These are phyloP conservation scores for Mallotus villosus DNA, from an alignment of 2,797 vertebrate species.

Conservation along the genomic window DNA sequence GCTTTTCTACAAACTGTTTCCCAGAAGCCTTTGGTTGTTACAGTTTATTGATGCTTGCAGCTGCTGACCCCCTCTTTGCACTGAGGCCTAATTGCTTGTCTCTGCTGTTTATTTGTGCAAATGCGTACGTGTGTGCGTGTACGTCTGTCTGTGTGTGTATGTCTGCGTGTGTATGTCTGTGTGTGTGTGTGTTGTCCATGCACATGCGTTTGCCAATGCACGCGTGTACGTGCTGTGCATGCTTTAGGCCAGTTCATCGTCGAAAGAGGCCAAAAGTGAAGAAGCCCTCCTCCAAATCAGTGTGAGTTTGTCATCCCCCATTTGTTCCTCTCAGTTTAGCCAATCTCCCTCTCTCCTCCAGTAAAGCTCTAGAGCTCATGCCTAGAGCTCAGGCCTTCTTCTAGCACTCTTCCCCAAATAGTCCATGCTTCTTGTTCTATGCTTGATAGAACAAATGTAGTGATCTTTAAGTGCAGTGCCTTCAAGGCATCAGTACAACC, in stretches of 20 bases:
- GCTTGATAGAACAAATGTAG: background rate
- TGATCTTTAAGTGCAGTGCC: background rate
- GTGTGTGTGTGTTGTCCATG: conserved; percentile 47
- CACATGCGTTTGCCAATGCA: conserved; percentile 61
- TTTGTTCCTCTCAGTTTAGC: conserved; percentile 65
- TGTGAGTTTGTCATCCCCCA: conserved; percentile 88
- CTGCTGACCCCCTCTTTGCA: conserved; percentile 50
- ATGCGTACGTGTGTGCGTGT: conserved; percentile 26
- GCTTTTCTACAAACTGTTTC: background rate
- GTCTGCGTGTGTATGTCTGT: conserved; percentile 32
- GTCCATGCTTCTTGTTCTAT: background rate
- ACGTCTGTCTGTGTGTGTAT: conserved; percentile 31
- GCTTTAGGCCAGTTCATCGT: conserved; percentile 93
- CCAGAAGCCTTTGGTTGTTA: conserved; percentile 3
- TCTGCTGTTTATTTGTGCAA: conserved; percentile 71
- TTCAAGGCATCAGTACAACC: conserved; percentile 25
- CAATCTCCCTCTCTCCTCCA: conserved; percentile 51
- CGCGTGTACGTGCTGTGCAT: conserved; percentile 71
- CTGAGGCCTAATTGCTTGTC: conserved; percentile 65
- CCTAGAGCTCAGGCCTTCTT: no score
- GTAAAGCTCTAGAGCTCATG: conserved; percentile 41
- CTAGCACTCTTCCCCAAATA: background rate
- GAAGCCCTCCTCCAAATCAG: conserved; percentile 91
- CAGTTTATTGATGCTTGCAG: conserved; percentile 51
- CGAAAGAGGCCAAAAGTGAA: conserved; percentile 98